Conservation (phyloP, 2,797 vertebrate species). For the Sarcophilus harrisii region DNA sequence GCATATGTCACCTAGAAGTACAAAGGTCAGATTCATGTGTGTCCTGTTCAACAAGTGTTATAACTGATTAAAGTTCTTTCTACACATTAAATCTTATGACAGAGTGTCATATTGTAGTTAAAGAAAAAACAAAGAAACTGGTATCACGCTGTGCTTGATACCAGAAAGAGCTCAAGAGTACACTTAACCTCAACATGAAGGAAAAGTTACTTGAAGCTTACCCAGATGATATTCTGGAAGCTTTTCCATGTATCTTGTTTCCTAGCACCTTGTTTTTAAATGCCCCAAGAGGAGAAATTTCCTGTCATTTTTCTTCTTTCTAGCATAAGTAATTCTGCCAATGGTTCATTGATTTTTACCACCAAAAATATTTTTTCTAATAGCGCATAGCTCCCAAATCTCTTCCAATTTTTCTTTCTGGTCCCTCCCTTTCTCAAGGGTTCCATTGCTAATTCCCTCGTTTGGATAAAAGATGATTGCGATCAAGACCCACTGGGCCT, state of each 20-base stretch:
- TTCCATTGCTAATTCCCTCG: background rate
- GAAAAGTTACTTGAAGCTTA: background rate
- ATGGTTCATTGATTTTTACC: background rate
- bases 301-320: slow-evolving; percentile 37
- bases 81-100: slow-evolving; percentile 4
- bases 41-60: background rate
- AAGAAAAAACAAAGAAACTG: background rate
- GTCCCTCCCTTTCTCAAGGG: background rate
- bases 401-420: background rate
- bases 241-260: slow-evolving; percentile 36
- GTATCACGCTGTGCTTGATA: background rate
- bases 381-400: background rate
- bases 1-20: background rate
- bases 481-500: background rate
- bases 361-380: background rate
- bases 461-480: background rate
- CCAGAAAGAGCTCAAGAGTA: background rate
- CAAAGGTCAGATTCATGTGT: background rate
- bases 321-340: background rate
- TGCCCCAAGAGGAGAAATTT: background rate
- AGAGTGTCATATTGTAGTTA: background rate
- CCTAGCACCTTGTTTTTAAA: background rate
- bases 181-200: background rate
- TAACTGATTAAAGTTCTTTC: background rate
- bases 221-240: slow-evolving; percentile 11